phyloP scores from a whole-genome alignment of 1,140 invertebrate species.

The Leptopilina boulardi region DNA sequence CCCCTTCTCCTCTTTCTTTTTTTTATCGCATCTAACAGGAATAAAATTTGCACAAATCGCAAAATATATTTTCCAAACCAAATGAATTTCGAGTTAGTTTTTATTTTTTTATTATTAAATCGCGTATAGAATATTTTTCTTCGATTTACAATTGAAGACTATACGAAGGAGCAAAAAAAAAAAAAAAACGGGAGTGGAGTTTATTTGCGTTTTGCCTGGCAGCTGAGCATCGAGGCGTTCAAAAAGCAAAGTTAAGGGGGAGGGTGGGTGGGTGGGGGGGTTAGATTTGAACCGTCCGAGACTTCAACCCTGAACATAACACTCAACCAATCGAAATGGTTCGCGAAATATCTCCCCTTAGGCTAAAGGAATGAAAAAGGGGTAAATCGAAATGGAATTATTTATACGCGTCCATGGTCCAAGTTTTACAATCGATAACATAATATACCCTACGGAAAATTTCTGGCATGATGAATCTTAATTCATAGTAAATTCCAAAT shows the following conservation, averaged over 20 bases:
- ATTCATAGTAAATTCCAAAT: background rate
- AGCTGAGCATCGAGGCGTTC: slow-evolving; percentile 70
- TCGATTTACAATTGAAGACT: slow-evolving; percentile 59
- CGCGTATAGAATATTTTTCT: slow-evolving; percentile 67
- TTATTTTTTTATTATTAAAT: background rate
- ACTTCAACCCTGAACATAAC: slow-evolving; percentile 42
- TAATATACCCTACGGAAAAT: background rate
- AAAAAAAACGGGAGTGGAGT: slow-evolving; percentile 52
- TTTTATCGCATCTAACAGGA: background rate
- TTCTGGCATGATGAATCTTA: background rate
- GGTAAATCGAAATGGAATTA: slow-evolving; percentile 69
- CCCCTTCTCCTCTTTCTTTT: slow-evolving; percentile 32
- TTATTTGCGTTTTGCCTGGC: slow-evolving; percentile 74
- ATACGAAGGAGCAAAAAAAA: slow-evolving; percentile 25
- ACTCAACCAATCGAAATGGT: slow-evolving; percentile 42
- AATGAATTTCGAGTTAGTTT: background rate
- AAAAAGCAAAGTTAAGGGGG: slow-evolving; percentile 44
- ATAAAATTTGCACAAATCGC: slow-evolving; percentile 14
- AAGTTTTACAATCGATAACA: slow-evolving; percentile 14
- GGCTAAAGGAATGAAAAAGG: slow-evolving; percentile 57
- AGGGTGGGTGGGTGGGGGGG: too few relatives aligned
- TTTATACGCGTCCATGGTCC: slow-evolving; percentile 55
- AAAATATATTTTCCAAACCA: background rate
- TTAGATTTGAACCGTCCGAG: slow-evolving; percentile 42
- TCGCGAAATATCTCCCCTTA: slow-evolving; percentile 44